phyloP scores from a whole-genome alignment of 2,888 invertebrate genomes.

The Morpho achilles region DNA sequence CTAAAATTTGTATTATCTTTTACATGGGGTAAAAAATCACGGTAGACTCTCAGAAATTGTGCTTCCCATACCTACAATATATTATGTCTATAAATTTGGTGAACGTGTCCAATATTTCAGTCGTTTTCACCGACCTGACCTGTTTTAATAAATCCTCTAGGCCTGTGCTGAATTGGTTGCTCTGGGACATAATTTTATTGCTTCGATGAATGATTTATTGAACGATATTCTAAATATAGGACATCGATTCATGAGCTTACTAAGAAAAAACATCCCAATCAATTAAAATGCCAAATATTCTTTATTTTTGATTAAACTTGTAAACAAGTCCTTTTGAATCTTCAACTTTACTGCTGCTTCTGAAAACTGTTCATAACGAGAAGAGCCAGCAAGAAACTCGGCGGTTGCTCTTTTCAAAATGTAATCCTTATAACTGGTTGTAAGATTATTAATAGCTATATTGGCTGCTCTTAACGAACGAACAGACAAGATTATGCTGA shows the following conservation, averaged over 20 bases:
- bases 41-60: slow-evolving; percentile 63
- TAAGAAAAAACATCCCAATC: too few species aligned
- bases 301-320: too few species aligned
- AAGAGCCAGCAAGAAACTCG: too few species aligned
- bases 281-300: too few species aligned
- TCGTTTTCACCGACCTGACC: slow-evolving; percentile 67
- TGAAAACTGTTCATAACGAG: too few species aligned
- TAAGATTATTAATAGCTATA: too few species aligned
- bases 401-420: too few species aligned
- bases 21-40: slow-evolving; percentile 59
- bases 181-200: slow-evolving; percentile 27
- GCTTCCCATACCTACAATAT: slow-evolving; percentile 62
- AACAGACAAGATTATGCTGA: too few species aligned
- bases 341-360: too few species aligned
- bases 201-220: slow-evolving; percentile 14
- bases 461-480: too few species aligned
- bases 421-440: too few species aligned
- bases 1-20: slow-evolving; percentile 38
- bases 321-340: too few species aligned
- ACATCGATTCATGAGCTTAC: neutral
- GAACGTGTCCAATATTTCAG: slow-evolving; percentile 74
- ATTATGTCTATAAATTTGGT: slow-evolving; percentile 75
- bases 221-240: slow-evolving; percentile 2
- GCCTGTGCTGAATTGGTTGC: slow-evolving; percentile 28
- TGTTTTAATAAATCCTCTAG: slow-evolving; percentile 66